Evolutionary conservation across 2,797 vertebrate species (phyloP).

Genomic region (Yasuhikotakia modesta): DNA sequence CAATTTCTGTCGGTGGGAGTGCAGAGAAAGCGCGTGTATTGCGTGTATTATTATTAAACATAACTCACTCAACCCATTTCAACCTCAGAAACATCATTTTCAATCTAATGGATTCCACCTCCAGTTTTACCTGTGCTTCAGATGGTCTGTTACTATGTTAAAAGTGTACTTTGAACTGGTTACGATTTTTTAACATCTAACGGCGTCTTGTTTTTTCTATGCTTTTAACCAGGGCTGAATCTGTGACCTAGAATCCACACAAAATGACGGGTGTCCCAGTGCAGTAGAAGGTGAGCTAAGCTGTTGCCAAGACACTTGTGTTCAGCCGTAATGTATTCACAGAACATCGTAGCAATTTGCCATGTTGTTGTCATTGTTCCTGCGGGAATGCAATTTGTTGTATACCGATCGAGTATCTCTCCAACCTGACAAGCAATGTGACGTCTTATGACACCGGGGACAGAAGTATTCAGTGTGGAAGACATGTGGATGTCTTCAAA

Average conservation of each 20-base stretch:
- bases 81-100: not conserved
- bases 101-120: conserved; percentile 25
- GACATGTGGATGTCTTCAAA: conserved; percentile 76
- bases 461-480: conserved; percentile 77
- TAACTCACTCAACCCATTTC: not conserved
- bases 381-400: conserved; percentile 74
- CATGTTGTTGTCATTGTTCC: conserved; percentile 64
- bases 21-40: conserved; percentile 1
- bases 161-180: conserved; percentile 23
- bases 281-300: conserved; percentile 75
- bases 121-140: conserved; percentile 7
- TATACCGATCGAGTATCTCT: conserved; percentile 77
- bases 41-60: conserved; percentile 21
- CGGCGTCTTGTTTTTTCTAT: not conserved
- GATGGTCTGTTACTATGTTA: not conserved
- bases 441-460: conserved; percentile 76
- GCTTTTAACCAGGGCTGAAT: conserved; percentile 69
- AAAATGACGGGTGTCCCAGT: conserved; percentile 77
- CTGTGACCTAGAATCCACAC: conserved; percentile 82
- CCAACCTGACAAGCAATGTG: conserved; percentile 76
- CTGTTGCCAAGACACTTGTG: not conserved
- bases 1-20: not conserved
- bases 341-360: not conserved
- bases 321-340: not conserved
- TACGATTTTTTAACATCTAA: not conserved